phyloP scores from a whole-genome alignment of 1,140 invertebrate species.

The Calephelis nemesis region DNA sequence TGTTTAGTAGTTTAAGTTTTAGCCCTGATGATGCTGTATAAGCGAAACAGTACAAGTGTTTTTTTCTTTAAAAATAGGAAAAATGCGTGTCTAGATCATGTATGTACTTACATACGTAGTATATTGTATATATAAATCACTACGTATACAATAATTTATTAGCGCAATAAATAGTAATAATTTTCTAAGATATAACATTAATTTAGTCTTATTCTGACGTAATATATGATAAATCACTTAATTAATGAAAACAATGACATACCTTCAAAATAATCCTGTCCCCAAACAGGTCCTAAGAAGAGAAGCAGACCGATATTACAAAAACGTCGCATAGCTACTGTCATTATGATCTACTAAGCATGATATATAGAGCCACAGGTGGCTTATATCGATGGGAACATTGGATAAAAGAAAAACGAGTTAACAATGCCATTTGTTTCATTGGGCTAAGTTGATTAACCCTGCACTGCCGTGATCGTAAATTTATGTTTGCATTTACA shows the following conservation, averaged over 20 bases:
- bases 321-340: constrained; percentile 28
- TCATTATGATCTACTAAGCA: constrained; percentile 32
- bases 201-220: no score
- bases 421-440: constrained; percentile 61
- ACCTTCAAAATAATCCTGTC: constrained; percentile 49
- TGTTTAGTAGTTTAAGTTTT: no score
- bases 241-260: constrained; percentile 20
- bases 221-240: background rate
- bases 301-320: constrained; percentile 16
- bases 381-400: constrained; percentile 52
- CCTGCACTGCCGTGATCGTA: constrained; percentile 23
- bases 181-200: no score
- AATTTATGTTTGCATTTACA: constrained; percentile 1
- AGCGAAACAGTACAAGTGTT: no score
- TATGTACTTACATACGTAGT: no score
- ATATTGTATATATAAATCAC: no score
- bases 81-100: no score
- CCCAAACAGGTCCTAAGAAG: constrained; percentile 31
- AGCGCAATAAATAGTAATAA: no score
- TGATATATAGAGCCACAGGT: constrained; percentile 46
- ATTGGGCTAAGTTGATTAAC: constrained; percentile 45
- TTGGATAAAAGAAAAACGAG: constrained; percentile 43
- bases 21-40: no score
- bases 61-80: no score
- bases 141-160: no score